phyloP scores from a whole-genome alignment of 2,797 vertebrate species.

The Delichon dasypus region DNA sequence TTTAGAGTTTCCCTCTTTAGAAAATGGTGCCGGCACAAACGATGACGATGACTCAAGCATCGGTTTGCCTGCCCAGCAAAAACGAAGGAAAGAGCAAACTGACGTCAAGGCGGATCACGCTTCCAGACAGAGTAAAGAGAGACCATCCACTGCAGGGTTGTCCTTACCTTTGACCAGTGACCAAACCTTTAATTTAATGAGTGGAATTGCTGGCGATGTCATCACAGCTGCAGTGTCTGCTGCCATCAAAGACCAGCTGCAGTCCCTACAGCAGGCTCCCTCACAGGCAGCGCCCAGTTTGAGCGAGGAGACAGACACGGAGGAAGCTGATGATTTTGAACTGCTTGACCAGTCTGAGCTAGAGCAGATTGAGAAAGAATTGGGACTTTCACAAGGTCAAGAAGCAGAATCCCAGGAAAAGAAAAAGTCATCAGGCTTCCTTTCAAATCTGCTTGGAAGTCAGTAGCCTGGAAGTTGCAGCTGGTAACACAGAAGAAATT shows the following conservation, averaged over 20 bases:
- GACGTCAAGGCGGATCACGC: not conserved
- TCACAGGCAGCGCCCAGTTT: constrained; percentile 70
- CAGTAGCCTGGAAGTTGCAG: constrained; percentile 77
- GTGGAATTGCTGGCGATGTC: constrained; percentile 84
- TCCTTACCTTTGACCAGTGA: constrained; percentile 68
- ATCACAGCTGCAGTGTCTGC: constrained; percentile 86
- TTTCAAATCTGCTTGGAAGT: constrained; percentile 91
- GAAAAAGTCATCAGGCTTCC: constrained; percentile 85
- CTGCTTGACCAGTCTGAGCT: constrained; percentile 97
- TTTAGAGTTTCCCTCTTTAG: constrained; percentile 89
- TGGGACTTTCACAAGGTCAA: constrained; percentile 80
- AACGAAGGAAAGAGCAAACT: constrained; percentile 51
- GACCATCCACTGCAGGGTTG: constrained; percentile 63
- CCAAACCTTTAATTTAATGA: constrained; percentile 82
- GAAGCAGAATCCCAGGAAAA: constrained; percentile 70
- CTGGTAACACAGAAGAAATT: constrained; percentile 52
- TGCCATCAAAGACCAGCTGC: constrained; percentile 89
- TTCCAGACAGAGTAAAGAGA: constrained; percentile 46
- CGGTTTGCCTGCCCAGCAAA: constrained; percentile 74
- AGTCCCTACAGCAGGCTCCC: constrained; percentile 57
- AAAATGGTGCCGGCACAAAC: constrained; percentile 88
- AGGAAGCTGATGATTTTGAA: constrained; percentile 95
- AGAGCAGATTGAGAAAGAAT: constrained; percentile 91
- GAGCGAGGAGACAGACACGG: constrained; percentile 89
- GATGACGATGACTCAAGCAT: constrained; percentile 90